A percentile compares a stretch with the other conserved stretches of the same genome.
Conservation (phyloP, 2,113 vertebrate species). For the Mastomys natalensis region DNA sequence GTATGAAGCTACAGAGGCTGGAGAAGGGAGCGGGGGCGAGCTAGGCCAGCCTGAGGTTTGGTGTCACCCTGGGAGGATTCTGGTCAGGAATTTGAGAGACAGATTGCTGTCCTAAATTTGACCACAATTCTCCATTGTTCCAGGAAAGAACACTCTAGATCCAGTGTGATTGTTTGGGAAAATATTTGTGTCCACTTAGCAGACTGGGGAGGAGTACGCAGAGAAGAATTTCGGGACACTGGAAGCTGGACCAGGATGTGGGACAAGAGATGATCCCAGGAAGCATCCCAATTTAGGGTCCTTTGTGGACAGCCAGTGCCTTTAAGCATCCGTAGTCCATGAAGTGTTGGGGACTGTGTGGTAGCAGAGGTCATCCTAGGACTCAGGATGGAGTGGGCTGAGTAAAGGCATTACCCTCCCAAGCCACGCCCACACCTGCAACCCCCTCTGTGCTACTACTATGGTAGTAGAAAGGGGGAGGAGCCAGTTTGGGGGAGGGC, state of each 20-base stretch:
- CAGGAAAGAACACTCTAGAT: slow-evolving; percentile 35
- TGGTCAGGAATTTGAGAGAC: slow-evolving; percentile 64
- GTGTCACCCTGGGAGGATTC: slow-evolving; percentile 49
- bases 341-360: not conserved
- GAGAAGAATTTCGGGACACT: not conserved
- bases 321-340: accelerated
- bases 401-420: not conserved
- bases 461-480: not conserved
- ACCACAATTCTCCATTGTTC: slow-evolving; percentile 55
- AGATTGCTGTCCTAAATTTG: slow-evolving; percentile 56
- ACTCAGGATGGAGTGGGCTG: not conserved
- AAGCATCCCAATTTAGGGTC: not conserved
- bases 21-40: not conserved
- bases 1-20: not conserved
- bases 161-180: not conserved
- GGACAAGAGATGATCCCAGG: not conserved
- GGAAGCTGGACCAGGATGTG: not conserved
- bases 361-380: not conserved
- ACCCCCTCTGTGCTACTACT: not conserved
- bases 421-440: not conserved
- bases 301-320: too few species aligned
- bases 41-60: slow-evolving; percentile 34
- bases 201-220: not conserved
- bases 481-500: not conserved
- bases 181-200: not conserved